Conservation (phyloP, 2,797 vertebrate genomes). For the Gambelia wislizenii region DNA sequence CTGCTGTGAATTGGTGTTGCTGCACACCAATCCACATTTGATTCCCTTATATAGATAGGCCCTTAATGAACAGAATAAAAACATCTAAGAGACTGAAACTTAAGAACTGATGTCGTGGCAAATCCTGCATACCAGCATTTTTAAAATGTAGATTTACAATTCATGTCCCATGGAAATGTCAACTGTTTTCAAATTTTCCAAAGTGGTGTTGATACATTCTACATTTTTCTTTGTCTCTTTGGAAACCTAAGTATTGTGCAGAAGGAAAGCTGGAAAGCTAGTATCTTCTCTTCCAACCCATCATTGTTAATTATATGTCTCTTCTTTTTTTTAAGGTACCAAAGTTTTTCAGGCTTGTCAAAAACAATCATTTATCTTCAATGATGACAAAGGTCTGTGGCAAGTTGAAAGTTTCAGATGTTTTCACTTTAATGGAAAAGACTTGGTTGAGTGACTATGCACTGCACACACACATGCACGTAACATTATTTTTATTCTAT, state of each 20-base stretch:
- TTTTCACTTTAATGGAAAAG: conserved; percentile 12
- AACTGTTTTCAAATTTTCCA: conserved; percentile 19
- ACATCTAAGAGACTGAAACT: background rate
- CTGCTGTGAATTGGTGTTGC: too few relatives aligned
- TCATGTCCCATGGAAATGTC: background rate
- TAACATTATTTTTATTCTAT: background rate
- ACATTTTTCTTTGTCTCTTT: conserved; percentile 25
- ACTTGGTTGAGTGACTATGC: background rate
- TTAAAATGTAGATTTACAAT: conserved; percentile 30
- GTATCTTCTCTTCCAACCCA: background rate
- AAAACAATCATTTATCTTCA: conserved; percentile 30
- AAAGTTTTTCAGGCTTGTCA: conserved; percentile 1
- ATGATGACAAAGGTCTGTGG: background rate
- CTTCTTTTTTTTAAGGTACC: conserved; percentile 16
- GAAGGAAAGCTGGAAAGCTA: conserved; percentile 9
- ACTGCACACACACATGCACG: background rate
- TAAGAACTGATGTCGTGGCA: background rate
- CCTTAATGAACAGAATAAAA: background rate
- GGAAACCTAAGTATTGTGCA: conserved; percentile 24
- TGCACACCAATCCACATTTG: too few relatives aligned
- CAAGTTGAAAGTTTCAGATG: conserved; percentile 35
- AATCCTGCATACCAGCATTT: conserved; percentile 33
- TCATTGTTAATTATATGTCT: conserved; percentile 27
- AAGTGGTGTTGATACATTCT: background rate
- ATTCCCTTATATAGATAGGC: too few relatives aligned